Conservation (phyloP, 1,140 invertebrate genomes). For the Meloidogyne chitwoodi region DNA sequence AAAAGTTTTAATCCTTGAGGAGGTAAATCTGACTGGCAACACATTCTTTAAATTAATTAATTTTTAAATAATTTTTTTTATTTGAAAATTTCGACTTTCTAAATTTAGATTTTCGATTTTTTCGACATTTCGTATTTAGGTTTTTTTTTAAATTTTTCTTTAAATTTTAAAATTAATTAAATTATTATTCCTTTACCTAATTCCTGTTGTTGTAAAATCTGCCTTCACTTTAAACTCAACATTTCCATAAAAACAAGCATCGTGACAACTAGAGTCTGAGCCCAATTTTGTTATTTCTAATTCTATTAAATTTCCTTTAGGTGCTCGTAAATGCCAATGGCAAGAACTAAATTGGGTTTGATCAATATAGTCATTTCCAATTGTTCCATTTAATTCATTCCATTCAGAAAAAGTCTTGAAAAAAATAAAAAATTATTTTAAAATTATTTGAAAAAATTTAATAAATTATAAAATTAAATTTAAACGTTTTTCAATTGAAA, state of each 20-base stretch:
- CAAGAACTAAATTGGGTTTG: neutral
- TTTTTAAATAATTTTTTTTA: too few relatives aligned
- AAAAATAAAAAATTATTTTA: too few relatives aligned
- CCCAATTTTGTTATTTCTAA: neutral
- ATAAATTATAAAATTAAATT: too few relatives aligned
- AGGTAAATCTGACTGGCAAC: conserved; percentile 1
- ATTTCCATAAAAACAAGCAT: conserved; percentile 9
- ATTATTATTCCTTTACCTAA: neutral
- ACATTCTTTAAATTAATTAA: conserved; percentile 2
- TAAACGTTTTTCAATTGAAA: neutral
- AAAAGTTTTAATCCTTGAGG: neutral
- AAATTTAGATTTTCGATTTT: too few relatives aligned
- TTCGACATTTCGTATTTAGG: neutral
- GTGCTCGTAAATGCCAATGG: conserved; percentile 9
- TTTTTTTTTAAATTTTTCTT: too few relatives aligned
- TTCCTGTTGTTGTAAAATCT: conserved; percentile 1
- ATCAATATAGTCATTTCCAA: neutral
- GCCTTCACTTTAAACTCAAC: conserved; percentile 13
- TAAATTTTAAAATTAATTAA: neutral
- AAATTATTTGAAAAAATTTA: too few relatives aligned
- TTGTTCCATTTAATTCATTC: neutral
- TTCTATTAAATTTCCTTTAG: conserved; percentile 1
- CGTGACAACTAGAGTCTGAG: neutral
- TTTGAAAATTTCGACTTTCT: too few relatives aligned
- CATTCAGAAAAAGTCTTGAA: neutral